phyloP scores from a whole-genome alignment of 2,888 invertebrate species.

The Epinotia brunnichana region DNA sequence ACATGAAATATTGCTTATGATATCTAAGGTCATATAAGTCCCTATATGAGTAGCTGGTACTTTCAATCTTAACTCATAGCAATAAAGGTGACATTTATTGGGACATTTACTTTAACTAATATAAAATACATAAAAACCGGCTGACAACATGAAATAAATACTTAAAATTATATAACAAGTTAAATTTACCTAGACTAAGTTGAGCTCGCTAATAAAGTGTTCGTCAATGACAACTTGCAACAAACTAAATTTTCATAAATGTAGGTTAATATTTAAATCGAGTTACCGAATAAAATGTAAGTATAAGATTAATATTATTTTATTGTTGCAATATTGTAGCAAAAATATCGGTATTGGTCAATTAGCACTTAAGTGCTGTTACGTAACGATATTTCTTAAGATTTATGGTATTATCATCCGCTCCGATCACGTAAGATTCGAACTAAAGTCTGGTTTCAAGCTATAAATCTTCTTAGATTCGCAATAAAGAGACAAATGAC shows the following conservation, averaged over 20 bases:
- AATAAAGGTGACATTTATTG: too few relatives aligned
- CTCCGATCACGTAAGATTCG: constrained; percentile 69
- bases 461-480: constrained; percentile 72
- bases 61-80: too few relatives aligned
- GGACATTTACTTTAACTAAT: too few relatives aligned
- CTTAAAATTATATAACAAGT: too few relatives aligned
- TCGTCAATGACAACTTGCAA: not conserved
- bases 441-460: constrained; percentile 67
- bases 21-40: too few relatives aligned
- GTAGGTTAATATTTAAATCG: constrained; percentile 46
- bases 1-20: too few relatives aligned
- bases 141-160: too few relatives aligned
- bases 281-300: constrained; percentile 24
- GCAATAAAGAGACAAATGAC: constrained; percentile 73
- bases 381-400: constrained; percentile 66
- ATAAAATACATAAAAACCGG: too few relatives aligned
- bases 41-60: too few relatives aligned
- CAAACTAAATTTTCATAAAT: constrained; percentile 37
- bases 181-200: too few relatives aligned
- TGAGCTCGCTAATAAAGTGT: not conserved
- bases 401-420: constrained; percentile 65
- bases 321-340: constrained; percentile 46
- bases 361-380: constrained; percentile 69
- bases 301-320: constrained; percentile 35
- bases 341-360: constrained; percentile 58